phyloP scores from a whole-genome alignment of 2,888 invertebrate genomes.

The Galerucella pusilla region DNA sequence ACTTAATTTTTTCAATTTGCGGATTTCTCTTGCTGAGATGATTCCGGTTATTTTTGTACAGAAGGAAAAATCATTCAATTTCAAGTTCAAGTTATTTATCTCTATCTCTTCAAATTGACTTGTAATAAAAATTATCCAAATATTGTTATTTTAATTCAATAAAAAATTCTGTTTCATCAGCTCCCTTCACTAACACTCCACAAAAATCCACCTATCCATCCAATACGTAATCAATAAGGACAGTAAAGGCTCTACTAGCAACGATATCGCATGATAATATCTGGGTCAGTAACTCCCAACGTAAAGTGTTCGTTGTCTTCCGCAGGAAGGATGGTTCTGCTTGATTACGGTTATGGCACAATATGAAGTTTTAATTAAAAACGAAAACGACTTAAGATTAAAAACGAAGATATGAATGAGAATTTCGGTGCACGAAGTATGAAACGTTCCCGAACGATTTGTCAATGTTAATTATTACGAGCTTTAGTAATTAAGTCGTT shows the following conservation, averaged over 20 bases:
- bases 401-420: not conserved
- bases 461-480: not conserved
- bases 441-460: not conserved
- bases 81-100: no score
- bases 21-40: no score
- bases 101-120: no score
- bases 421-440: not conserved
- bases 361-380: conserved; percentile 21
- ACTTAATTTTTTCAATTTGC: no score
- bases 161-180: no score
- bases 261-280: conserved; percentile 26
- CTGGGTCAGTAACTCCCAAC: conserved; percentile 16
- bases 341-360: conserved; percentile 12
- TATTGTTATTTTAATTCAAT: no score
- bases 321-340: conserved; percentile 15
- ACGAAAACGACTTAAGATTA: conserved; percentile 1
- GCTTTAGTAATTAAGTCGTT: not conserved
- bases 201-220: not conserved
- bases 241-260: conserved; percentile 16
- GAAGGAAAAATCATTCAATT: no score
- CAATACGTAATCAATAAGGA: conserved; percentile 13
- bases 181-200: conserved; percentile 1
- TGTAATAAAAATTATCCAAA: no score
- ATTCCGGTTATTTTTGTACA: no score
- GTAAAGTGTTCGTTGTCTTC: conserved; percentile 18